Evolutionary conservation across 2,113 vertebrate species (phyloP), one percentile per base, ranked within the genome.

Genomic region (Syrrhaptes paradoxus): DNA sequence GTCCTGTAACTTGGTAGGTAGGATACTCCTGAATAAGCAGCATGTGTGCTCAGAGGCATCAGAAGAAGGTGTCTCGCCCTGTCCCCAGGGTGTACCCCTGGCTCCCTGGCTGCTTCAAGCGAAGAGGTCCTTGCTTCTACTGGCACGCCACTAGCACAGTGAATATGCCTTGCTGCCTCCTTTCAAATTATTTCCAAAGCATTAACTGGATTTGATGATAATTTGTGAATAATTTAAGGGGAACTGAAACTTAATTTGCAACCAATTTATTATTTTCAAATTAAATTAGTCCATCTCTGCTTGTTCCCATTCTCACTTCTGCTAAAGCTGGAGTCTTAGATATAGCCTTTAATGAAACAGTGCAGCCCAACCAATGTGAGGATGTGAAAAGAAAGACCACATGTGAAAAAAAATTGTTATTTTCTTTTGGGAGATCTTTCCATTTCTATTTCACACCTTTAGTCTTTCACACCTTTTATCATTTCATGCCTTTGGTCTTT

Each of bases 371-470:
- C 24, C 15, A 36, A 2, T n/a, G n/a, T n/a, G n/a, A n/a, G n/a
- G n/a, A n/a, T n/a, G n/a, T n/a, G n/a, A n/a, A n/a, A n/a, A n/a
- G n/a, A n/a, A n/a, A n/a, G n/a, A n/a, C n/a, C n/a, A n/a, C n/a
- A n/a, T n/a, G n/a, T n/a, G n/a, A n/a, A n/a, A n/a, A n/a, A n/a
- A n/a, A n/a, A n/a, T n/a, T n/a, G n/a, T n/a, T n/a, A n/a, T n/a
- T n/a, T n/a, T n/a, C 43, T 85, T 92, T 54, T 61, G 70, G 36
- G 52, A 91, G 16, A 34, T 17, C 19, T 87, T 68, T 38, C 46
- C 20, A 65, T 72, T 89, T 91, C 58, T 80, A 1, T 84, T 95
- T 92, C 91, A 89, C 67, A 58, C 32, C 32, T 95, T 43, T 57
- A 32, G 32, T 83, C 58, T 78, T 89, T 94, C 62, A 78, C 66